Percentiles rank a stretch among this genome's conserved stretches.
These are phyloP conservation scores for Drosophila hawaiiensis DNA, from an alignment of 2,888 invertebrate species.

Conservation along the genomic window DNA sequence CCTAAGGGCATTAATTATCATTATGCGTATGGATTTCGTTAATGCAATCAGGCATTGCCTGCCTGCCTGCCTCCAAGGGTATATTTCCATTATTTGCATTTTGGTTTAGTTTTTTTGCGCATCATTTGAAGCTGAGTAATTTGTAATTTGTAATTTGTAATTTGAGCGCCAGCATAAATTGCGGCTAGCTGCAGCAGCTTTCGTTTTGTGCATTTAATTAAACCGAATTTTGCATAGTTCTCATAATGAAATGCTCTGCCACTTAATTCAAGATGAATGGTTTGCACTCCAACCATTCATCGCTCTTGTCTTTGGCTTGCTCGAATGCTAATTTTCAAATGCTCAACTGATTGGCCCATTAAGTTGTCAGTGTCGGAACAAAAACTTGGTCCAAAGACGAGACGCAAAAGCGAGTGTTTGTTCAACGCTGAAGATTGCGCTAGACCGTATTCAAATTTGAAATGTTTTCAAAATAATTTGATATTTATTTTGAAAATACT, in stretches of 20 bases:
- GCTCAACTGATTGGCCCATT: slow-evolving; percentile 36
- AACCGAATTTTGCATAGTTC: slow-evolving; percentile 53
- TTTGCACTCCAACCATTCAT: slow-evolving; percentile 17
- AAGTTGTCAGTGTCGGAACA: slow-evolving; percentile 26
- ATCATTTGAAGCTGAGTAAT: slow-evolving; percentile 34
- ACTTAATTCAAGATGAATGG: slow-evolving; percentile 39
- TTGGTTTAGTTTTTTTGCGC: slow-evolving; percentile 2
- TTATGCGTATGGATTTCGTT: not conserved
- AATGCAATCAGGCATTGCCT: not conserved
- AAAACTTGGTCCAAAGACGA: slow-evolving; percentile 1
- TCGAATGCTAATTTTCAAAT: slow-evolving; percentile 25
- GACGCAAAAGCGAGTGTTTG: not conserved
- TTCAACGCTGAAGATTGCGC: not conserved
- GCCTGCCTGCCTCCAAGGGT: not conserved
- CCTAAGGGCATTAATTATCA: not conserved
- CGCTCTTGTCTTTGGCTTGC: not conserved
- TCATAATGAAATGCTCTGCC: slow-evolving; percentile 40
- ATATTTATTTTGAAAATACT: not conserved
- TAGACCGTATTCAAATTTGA: not conserved
- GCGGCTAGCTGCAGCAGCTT: slow-evolving; percentile 8
- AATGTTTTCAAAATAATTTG: not conserved
- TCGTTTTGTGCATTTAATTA: slow-evolving; percentile 52
- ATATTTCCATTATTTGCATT: not conserved
- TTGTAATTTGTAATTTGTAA: slow-evolving; percentile 35
- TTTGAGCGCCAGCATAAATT: slow-evolving; percentile 29